A percentile compares a stretch with the other conserved stretches of the same genome.
Conservation (phyloP, 2,888 invertebrate species). For the Seira musarum region DNA sequence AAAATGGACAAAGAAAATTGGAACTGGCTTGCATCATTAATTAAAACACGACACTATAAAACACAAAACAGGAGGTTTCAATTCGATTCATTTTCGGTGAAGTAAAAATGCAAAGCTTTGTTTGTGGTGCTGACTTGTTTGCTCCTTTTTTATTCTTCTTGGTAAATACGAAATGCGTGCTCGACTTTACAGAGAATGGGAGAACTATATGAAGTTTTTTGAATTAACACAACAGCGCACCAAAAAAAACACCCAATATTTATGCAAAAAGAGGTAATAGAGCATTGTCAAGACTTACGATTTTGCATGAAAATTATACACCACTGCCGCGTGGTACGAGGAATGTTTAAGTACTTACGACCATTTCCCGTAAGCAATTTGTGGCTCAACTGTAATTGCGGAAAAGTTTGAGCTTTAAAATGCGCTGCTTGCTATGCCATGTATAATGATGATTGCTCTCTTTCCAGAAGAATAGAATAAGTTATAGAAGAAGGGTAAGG, state of each 20-base stretch:
- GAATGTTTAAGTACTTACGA: background rate
- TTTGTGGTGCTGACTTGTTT: conserved; percentile 28
- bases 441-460: background rate
- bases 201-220: too few relatives aligned
- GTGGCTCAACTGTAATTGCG: background rate
- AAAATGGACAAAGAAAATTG: conserved; percentile 47
- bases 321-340: background rate
- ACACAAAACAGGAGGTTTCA: conserved; percentile 61
- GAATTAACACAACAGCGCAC: too few relatives aligned
- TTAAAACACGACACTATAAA: conserved; percentile 61
- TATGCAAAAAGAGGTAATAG: conserved; percentile 1
- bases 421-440: background rate
- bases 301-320: background rate
- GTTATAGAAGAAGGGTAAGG: background rate
- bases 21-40: conserved; percentile 61
- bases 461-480: conserved; percentile 7
- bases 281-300: background rate
- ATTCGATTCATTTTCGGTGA: conserved; percentile 38
- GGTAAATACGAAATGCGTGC: too few relatives aligned
- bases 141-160: conserved; percentile 12
- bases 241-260: background rate
- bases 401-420: background rate
- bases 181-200: too few relatives aligned
- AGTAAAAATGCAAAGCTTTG: background rate
- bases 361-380: background rate